Conservation (phyloP, 2,113 vertebrate genomes). For the Xyrauchen texanus region DNA sequence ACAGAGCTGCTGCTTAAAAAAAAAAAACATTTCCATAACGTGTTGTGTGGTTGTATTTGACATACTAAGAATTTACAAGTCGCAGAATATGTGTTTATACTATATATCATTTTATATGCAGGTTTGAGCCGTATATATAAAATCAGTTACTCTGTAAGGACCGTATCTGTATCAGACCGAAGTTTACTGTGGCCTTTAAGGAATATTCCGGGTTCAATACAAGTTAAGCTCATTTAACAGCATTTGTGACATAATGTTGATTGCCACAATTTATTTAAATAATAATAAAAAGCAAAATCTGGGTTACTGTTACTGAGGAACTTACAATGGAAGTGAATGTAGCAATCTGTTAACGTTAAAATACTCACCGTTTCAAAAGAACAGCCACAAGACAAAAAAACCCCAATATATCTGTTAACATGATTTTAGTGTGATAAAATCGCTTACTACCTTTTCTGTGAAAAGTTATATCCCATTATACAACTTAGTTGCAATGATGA, state of each 20-base stretch:
- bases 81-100: conserved; percentile 4
- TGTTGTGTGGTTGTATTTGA: background rate
- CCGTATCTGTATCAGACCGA: background rate
- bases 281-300: background rate
- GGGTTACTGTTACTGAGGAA: too few species aligned
- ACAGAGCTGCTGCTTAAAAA: conserved; percentile 16
- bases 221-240: background rate
- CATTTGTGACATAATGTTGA: too few species aligned
- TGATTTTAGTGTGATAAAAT: too few species aligned
- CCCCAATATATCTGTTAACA: too few species aligned
- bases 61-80: background rate
- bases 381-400: too few species aligned
- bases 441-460: too few species aligned
- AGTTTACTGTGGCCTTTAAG: background rate
- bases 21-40: background rate
- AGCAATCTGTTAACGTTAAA: too few species aligned
- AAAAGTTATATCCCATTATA: too few species aligned
- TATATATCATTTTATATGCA: background rate
- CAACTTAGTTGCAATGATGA: too few species aligned
- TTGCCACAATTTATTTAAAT: too few species aligned
- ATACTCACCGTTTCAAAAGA: too few species aligned
- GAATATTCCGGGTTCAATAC: background rate
- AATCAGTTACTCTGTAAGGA: background rate
- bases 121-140: background rate
- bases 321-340: too few species aligned